Percentiles rank a stretch among this genome's conserved stretches.
Conservation (phyloP, 2,113 vertebrate genomes). For the Odocoileus hemionus region DNA sequence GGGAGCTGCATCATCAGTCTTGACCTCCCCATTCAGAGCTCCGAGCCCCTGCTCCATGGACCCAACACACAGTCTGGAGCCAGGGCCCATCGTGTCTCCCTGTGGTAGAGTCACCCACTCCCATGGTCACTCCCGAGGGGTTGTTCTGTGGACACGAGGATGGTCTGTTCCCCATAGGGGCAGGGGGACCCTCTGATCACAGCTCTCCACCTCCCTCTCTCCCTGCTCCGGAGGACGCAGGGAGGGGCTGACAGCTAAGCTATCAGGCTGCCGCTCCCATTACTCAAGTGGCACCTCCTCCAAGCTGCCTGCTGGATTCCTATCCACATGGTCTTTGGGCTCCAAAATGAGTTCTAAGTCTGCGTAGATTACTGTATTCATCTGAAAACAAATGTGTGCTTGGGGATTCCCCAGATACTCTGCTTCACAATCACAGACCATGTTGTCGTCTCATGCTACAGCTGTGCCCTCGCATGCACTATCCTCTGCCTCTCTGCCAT, state of each 20-base stretch:
- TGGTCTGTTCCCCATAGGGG: not conserved
- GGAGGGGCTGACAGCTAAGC: not conserved
- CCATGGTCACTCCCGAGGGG: not conserved
- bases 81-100: rapidly evolving
- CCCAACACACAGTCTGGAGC: not conserved
- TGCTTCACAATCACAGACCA: not conserved
- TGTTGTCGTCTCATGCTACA: rapidly evolving
- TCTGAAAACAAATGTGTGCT: not conserved
- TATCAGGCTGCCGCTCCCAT: not conserved
- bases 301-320: not conserved
- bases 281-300: not conserved
- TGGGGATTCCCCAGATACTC: not conserved
- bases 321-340: not conserved
- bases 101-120: not conserved
- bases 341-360: not conserved
- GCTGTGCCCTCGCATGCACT: not conserved
- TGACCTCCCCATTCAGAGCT: not conserved
- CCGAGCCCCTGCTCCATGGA: not conserved
- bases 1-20: not conserved
- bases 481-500: not conserved
- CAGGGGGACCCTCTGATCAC: not conserved
- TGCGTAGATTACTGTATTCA: not conserved
- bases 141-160: not conserved
- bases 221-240: rapidly evolving
- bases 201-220: not conserved